Evolutionary conservation across 2,113 vertebrate genomes (phyloP), one percentile per base, ranked within the genome.

Genomic region (Hymenochirus boettgeri): DNA sequence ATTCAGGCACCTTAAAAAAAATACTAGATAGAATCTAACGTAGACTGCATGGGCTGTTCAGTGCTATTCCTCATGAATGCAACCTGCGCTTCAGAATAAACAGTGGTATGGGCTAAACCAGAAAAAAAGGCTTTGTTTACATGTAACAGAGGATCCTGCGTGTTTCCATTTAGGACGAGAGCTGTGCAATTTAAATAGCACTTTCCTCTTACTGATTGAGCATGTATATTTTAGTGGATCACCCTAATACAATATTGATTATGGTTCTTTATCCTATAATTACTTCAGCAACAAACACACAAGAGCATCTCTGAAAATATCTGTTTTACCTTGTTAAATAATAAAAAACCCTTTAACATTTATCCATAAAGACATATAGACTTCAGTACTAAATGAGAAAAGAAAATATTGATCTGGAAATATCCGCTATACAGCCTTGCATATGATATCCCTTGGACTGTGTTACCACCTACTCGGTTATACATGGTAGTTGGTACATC

Each of bases 171-270:
- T 64, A 55, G 53, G 55, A 29, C 46, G 61, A 55, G 33, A 55
- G 37, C 31, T 22, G 37, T 10, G 13, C 51, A 29, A 55, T 55
- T 55, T 46, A 26, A 27, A 55, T 46, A 55, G 24, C 51, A 64
- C 51, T 54, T 64, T 64, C 37, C 61, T 55, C 55, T 64, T 55
- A 45, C 51, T 46, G 61, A 64, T 46, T 64, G 51, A 51, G 6
- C 72, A 79, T 74, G 78, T 80, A 69, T 71, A 75, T 0, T 55
- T 65, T 58, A 71, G 24, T 67, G 52, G 80, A 78, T 83, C 85
- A 76, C 69, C 65, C 71, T 58, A 72, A 76, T 76, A 77, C 31
- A 57, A 70, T 80, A 85, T 77, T 79, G 84, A 86, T 84, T 73
- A 62, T 65, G 23, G 35, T 75, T 48, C 27, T 80, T 60, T 71